These are phyloP conservation scores for Argyresthia goedartella DNA, from an alignment of 2,888 invertebrate species.

Conservation along the genomic window DNA sequence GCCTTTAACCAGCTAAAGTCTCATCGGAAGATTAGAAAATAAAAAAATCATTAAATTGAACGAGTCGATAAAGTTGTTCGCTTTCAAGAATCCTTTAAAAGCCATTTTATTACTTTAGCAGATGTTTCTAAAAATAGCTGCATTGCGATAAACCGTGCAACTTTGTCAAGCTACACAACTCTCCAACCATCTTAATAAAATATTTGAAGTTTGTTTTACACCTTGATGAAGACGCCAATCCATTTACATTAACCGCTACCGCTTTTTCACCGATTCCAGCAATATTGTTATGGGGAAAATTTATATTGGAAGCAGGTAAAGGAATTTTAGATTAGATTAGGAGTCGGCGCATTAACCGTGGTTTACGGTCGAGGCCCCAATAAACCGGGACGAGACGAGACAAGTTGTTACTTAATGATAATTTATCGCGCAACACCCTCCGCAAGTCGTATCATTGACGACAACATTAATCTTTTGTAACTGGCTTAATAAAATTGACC, in stretches of 20 bases:
- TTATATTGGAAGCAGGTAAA: constrained; percentile 52
- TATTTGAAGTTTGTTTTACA: constrained; percentile 7
- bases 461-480: constrained; percentile 59
- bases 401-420: constrained; percentile 64
- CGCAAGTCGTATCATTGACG: constrained; percentile 38
- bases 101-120: constrained; percentile 52
- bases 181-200: constrained; percentile 15
- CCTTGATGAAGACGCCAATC: constrained; percentile 30
- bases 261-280: not conserved
- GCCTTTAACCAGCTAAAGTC: no score
- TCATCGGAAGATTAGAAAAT: not conserved
- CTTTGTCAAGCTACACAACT: constrained; percentile 10
- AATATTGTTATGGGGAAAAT: constrained; percentile 23
- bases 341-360: constrained; percentile 34
- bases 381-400: constrained; percentile 41
- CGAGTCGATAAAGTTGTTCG: constrained; percentile 1
- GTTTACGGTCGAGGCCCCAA: constrained; percentile 45
- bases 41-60: constrained; percentile 1
- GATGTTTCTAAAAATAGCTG: constrained; percentile 10
- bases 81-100: constrained; percentile 20
- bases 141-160: not conserved
- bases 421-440: constrained; percentile 59
- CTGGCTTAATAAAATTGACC: constrained; percentile 37
- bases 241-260: constrained; percentile 13
- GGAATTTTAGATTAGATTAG: constrained; percentile 54